Conservation (phyloP, 2,888 invertebrate genomes). For the Caenorhabditis drosophilae region DNA sequence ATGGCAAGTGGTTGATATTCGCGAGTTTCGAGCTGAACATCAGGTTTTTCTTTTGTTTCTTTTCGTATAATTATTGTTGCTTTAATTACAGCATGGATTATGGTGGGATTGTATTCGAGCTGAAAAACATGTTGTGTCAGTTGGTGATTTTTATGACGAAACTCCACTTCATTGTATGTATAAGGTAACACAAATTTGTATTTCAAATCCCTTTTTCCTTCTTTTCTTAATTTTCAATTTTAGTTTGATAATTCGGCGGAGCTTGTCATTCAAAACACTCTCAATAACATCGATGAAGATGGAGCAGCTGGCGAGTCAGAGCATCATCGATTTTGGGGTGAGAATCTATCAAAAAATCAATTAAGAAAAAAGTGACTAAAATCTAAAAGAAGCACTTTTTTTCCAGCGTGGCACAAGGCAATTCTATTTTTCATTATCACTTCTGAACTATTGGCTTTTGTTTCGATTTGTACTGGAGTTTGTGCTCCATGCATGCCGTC, state of each 20-base stretch:
- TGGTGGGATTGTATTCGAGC: slow-evolving; percentile 69
- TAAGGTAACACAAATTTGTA: too few relatives aligned
- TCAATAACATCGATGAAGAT: slow-evolving; percentile 66
- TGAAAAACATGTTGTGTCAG: slow-evolving; percentile 67
- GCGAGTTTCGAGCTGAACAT: slow-evolving; percentile 67
- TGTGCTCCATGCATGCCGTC: slow-evolving; percentile 65
- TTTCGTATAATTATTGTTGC: not conserved
- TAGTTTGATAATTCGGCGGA: slow-evolving; percentile 68
- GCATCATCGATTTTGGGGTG: slow-evolving; percentile 66
- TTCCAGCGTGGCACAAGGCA: slow-evolving; percentile 66
- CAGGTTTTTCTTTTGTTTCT: slow-evolving; percentile 42
- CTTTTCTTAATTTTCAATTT: too few relatives aligned
- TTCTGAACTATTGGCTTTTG: slow-evolving; percentile 60
- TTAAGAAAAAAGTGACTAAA: too few relatives aligned
- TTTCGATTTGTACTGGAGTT: slow-evolving; percentile 64
- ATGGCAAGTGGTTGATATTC: slow-evolving; percentile 68
- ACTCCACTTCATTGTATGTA: slow-evolving; percentile 68
- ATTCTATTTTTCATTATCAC: slow-evolving; percentile 67
- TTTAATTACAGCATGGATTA: slow-evolving; percentile 57
- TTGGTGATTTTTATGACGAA: slow-evolving; percentile 68
- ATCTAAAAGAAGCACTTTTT: not conserved
- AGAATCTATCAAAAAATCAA: too few relatives aligned
- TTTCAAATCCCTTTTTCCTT: slow-evolving; percentile 1
- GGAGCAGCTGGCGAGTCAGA: slow-evolving; percentile 68
- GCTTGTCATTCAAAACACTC: slow-evolving; percentile 65